Evolutionary conservation across 1,140 invertebrate genomes (phyloP).

Genomic region (Zophobas atratus): DNA sequence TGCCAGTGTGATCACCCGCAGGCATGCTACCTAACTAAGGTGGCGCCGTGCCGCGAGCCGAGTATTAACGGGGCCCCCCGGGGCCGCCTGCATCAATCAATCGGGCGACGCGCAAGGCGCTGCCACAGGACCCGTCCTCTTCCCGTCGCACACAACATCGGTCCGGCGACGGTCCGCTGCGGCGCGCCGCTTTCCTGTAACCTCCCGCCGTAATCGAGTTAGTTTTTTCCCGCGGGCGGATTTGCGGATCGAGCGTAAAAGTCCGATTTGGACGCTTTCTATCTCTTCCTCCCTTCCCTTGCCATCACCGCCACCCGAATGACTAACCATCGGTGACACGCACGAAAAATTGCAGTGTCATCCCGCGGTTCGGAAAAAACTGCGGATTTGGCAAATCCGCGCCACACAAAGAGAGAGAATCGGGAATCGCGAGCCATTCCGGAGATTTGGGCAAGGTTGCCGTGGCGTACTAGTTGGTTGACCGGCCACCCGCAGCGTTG

Average conservation of each 20-base stretch:
- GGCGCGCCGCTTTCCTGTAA: background rate
- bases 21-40: conserved; percentile 51
- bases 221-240: conserved; percentile 24
- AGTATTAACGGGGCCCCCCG: conserved; percentile 51
- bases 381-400: background rate
- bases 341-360: conserved; percentile 27
- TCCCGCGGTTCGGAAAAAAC: conserved; percentile 8
- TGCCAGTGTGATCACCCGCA: conserved; percentile 52
- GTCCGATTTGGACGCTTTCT: conserved; percentile 36
- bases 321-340: conserved; percentile 8
- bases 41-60: conserved; percentile 46
- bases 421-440: background rate
- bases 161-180: no score
- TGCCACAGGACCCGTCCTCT: background rate
- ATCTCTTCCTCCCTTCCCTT: conserved; percentile 16
- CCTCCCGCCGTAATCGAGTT: conserved; percentile 21
- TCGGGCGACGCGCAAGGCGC: conserved; percentile 4
- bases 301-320: background rate
- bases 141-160: background rate
- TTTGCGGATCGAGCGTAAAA: conserved; percentile 17
- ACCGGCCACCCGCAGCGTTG: conserved; percentile 64
- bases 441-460: conserved; percentile 1
- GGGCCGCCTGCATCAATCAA: conserved; percentile 49
- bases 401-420: background rate
- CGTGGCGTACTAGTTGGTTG: conserved; percentile 40